A percentile compares a stretch with the other conserved stretches of the same genome.
Conservation (phyloP, 92 coral and sea anemone genomes). For the Porites evermanni region DNA sequence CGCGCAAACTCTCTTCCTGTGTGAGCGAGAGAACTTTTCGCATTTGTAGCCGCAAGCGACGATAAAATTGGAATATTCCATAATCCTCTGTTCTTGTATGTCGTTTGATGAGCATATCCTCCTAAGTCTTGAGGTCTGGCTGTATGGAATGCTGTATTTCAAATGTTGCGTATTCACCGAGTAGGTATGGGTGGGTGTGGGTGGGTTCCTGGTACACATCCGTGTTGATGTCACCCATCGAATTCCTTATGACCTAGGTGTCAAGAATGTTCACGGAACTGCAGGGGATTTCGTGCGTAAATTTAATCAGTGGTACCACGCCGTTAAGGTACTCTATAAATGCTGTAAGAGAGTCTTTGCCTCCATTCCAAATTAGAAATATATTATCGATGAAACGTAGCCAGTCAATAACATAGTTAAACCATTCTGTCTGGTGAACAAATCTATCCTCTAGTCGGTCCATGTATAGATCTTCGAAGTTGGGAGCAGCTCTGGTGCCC, state of each 20-base stretch:
- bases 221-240: background rate
- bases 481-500: constrained; percentile 44
- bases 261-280: constrained; percentile 7
- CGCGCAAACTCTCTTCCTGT: no score
- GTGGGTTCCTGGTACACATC: constrained; percentile 4
- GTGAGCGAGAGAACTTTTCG: no score
- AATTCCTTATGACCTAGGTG: background rate
- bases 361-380: constrained; percentile 22
- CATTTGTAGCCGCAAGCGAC: no score
- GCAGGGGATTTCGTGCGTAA: background rate
- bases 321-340: background rate
- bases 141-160: constrained; percentile 50
- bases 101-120: no score
- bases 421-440: constrained; percentile 35
- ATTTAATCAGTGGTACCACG: no score
- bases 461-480: constrained; percentile 42
- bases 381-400: constrained; percentile 29
- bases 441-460: constrained; percentile 35
- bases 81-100: no score
- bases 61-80: no score
- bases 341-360: constrained; percentile 2
- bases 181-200: background rate
- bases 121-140: background rate
- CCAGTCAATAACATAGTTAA: constrained; percentile 18
- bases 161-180: background rate